Base-by-base conservation (phyloP, 2,797 vertebrate species). In the Eulemur coronatus region DNA sequence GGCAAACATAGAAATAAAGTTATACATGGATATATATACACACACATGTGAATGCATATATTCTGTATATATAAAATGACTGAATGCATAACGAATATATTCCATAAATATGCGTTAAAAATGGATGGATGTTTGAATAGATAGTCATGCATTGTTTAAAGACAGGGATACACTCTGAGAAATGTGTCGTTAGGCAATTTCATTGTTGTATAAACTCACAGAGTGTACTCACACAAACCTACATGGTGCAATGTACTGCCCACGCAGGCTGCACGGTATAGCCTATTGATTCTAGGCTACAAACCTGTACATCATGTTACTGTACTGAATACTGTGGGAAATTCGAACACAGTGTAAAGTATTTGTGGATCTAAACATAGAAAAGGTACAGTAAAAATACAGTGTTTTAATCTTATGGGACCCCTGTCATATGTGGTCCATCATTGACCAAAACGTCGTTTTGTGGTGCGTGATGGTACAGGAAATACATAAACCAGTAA, bases 1-100 rank as follows among this genome's bases (percentile, higher is more conserved):
- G 65, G 30, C 30, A 70, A 52, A 63, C 17, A n/a, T 2, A 33
- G 24, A 46, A 8, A 30, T 33, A 41, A 2, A 55, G 4, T 81
- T 41, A 20, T 11, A 11, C 22, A 3, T 17, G 52, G 13, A 2
- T n/a, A 41, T 15, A 18, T 61, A n/a, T 6, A 18, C 41, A 20
- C 13, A 26, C 5, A 20, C 4, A 2, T 6, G 3, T 57, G 8
- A 46, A 43, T 41, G 2, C 2, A 1, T 20, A 14, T 3, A 67
- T 65, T n/a, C 67, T 48, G 5, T 4, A 0, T 17, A 4, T 28
- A 9, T 18, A 38, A 84, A 35, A 14, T 3, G 3, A 75, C 13
- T 18, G 38, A 41, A 63, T 22, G n/a, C 28, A 57, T 33, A 28
- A 28, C 33, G 52, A 38, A 18, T 14, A 46, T 35, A 18, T 10